Conservation (phyloP, 2,113 vertebrate species). For the Sinocyclocheilus grahami region DNA sequence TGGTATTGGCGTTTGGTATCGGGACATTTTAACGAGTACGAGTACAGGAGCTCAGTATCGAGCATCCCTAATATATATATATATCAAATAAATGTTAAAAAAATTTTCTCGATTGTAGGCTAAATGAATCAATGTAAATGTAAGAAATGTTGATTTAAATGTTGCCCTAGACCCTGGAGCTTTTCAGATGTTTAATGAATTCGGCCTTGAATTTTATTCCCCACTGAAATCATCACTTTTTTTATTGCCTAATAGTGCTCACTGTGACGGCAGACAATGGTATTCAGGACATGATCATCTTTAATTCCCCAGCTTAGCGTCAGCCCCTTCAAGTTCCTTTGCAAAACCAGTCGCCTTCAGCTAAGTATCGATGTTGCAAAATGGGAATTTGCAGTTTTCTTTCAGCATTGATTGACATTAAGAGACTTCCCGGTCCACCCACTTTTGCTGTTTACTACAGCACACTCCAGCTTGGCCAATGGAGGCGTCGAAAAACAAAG, state of each 20-base stretch:
- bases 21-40: too few species aligned
- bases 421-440: slow-evolving; percentile 62
- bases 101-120: too few species aligned
- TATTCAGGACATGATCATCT: slow-evolving; percentile 51
- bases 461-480: neutral
- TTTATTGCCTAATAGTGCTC: slow-evolving; percentile 8
- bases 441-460: slow-evolving; percentile 43
- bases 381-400: slow-evolving; percentile 56
- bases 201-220: slow-evolving; percentile 13
- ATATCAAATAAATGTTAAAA: too few species aligned
- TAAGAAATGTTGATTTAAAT: too few species aligned
- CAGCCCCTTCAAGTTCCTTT: slow-evolving; percentile 57
- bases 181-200: neutral
- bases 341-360: slow-evolving; percentile 59
- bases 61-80: too few species aligned
- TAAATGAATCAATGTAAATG: too few species aligned
- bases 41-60: too few species aligned
- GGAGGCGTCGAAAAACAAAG: slow-evolving; percentile 16
- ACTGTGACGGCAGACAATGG: slow-evolving; percentile 4
- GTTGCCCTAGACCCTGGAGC: too few species aligned
- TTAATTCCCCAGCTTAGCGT: slow-evolving; percentile 71
- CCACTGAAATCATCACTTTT: slow-evolving; percentile 6
- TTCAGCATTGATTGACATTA: slow-evolving; percentile 67
- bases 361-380: slow-evolving; percentile 58
- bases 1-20: too few species aligned